A percentile compares a stretch with the other conserved stretches of the same genome.
Conservation (phyloP, 2,888 invertebrate genomes). For the Drosophila kambysellisi region DNA sequence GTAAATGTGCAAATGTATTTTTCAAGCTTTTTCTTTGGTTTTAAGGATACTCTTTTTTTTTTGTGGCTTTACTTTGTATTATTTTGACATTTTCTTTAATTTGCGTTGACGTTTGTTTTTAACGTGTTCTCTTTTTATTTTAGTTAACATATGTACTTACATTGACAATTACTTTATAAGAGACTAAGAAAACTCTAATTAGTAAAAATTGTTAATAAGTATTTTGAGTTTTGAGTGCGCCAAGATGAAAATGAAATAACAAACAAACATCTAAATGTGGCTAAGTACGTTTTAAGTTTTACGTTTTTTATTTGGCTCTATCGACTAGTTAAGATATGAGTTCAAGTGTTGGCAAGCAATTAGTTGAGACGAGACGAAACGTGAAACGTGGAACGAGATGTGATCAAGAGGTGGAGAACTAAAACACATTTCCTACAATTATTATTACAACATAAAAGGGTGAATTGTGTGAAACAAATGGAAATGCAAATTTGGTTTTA, state of each 20-base stretch:
- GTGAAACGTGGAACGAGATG: conserved; percentile 8
- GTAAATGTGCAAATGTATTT: conserved; percentile 85
- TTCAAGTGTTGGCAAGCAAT: conserved; percentile 64
- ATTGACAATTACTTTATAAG: conserved; percentile 76
- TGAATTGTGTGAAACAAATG: conserved; percentile 50
- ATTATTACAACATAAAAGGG: conserved; percentile 66
- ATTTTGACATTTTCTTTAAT: conserved; percentile 50
- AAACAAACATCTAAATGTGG: conserved; percentile 39
- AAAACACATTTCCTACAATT: conserved; percentile 70
- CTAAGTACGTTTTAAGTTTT: conserved; percentile 27
- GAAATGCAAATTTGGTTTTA: conserved; percentile 56
- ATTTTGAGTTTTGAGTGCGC: conserved; percentile 48
- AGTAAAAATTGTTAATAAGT: conserved; percentile 30
- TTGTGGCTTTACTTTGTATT: conserved; percentile 33
- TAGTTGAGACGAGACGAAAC: conserved; percentile 26
- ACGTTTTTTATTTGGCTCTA: conserved; percentile 32
- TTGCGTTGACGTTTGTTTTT: conserved; percentile 50
- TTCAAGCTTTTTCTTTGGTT: conserved; percentile 79
- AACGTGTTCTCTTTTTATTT: conserved; percentile 39
- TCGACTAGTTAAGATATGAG: conserved; percentile 37
- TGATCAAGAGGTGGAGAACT: conserved; percentile 31
- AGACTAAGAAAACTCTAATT: conserved; percentile 60
- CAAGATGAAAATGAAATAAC: conserved; percentile 37
- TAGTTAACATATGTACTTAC: conserved; percentile 72
- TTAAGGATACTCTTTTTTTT: conserved; percentile 27